Base-by-base conservation (phyloP, 2,888 invertebrate species). In the Cephus spinipes region DNA sequence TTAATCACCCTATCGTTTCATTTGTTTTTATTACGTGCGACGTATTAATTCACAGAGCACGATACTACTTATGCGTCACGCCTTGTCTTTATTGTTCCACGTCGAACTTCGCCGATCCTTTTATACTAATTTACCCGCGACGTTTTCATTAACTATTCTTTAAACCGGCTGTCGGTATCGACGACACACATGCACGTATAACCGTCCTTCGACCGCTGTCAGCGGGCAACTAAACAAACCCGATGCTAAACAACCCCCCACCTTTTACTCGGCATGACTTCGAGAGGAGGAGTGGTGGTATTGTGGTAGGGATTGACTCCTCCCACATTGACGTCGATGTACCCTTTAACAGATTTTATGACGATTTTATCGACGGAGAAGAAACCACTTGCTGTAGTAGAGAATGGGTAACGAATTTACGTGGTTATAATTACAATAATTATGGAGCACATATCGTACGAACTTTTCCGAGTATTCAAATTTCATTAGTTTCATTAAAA, bases 211-310 rank as follows among this genome's bases (percentile, higher is more conserved):
- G 88, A 84, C 90, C 90, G 91, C 90, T 90, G 89, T 91, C 90
- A 90, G 89, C 91, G 90, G 88, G 88, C 90, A 90, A 91, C 91
- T 91, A 90, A 91, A 90, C 88, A 90, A 89, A 88, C 85, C 80
- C 79, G 86, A 85, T 85, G 88, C 87, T 86, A 87, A 89, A 89
- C 89, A 89, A 86, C 87, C 90, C 90, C 85, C 90, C 90, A 87
- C 89, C 85, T 80, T 80, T 80, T 77, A 35, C 80, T 83, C 87
- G 84, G 87, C 87, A 85, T 87, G 88, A 87, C 86, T 82, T 76
- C 81, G 79, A 6, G 36, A 78, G 40, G 12, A 6, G 82, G 79
- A 77, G 81, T 75, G 77, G 12, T 11, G 15, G 34, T 4, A 34
- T 33, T 32, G 33, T 33, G 40, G 31, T n/a, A 79, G 69, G 11